Evolutionary conservation across 2,113 vertebrate genomes (phyloP).

Genomic region (Myotis davidii): DNA sequence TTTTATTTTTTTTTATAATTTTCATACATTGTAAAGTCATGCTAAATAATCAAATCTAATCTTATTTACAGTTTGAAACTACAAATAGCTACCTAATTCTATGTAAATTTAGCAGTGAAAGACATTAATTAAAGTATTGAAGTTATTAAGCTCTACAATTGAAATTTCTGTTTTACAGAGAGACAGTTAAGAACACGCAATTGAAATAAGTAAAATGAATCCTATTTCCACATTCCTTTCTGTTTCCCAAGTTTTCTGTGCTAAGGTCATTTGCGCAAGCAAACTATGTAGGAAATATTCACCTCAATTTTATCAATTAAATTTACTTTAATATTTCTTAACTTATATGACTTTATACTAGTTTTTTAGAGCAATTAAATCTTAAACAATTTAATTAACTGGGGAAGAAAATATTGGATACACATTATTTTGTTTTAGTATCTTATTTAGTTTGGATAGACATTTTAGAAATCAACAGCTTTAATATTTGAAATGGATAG

Average conservation of each 20-base stretch:
- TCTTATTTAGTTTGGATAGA: not conserved
- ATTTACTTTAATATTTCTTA: not conserved
- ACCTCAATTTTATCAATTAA: not conserved
- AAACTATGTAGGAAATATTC: not conserved
- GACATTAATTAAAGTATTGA: not conserved
- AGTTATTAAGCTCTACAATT: not conserved
- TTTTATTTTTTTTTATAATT: not conserved
- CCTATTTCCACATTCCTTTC: not conserved
- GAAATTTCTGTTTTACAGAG: not conserved
- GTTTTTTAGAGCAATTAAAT: not conserved
- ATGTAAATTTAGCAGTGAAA: not conserved
- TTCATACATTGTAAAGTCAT: not conserved
- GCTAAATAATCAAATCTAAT: not conserved
- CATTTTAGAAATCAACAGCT: conserved; percentile 30
- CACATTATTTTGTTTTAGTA: not conserved
- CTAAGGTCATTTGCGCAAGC: not conserved
- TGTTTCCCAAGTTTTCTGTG: not conserved
- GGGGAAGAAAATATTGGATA: not conserved
- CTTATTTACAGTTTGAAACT: not conserved
- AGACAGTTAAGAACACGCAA: not conserved
- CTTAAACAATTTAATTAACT: not conserved
- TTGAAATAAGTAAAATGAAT: not conserved
- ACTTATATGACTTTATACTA: not conserved
- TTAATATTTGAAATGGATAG: conserved; percentile 21
- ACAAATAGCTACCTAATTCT: not conserved